Evolutionary conservation across 1,140 invertebrate species (phyloP).

Genomic region (Dryas iulia): DNA sequence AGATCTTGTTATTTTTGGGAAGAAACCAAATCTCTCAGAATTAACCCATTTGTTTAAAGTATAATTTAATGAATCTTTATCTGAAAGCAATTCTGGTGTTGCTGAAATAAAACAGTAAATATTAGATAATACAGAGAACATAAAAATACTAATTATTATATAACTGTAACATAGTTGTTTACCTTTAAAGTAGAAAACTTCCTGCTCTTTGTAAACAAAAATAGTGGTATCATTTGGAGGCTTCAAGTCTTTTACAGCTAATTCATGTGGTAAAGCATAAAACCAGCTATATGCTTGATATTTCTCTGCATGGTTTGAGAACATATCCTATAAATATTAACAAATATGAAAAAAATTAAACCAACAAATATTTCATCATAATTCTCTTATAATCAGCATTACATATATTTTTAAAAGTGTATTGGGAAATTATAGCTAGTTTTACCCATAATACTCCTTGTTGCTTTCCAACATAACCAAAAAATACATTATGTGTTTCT

Average conservation of each 20-base stretch:
- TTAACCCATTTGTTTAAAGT: conserved; percentile 93
- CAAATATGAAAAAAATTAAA: not conserved
- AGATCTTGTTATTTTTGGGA: conserved; percentile 91
- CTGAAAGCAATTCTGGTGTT: conserved; percentile 75
- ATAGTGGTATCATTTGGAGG: conserved; percentile 85
- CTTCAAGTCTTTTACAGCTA: conserved; percentile 85
- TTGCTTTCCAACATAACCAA: conserved; percentile 91
- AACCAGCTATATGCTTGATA: conserved; percentile 93
- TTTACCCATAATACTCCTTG: conserved; percentile 88
- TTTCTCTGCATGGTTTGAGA: conserved; percentile 85
- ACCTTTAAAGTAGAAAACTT: conserved; percentile 64
- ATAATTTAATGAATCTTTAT: conserved; percentile 81
- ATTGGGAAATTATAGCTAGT: not conserved
- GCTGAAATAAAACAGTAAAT: conserved; percentile 44
- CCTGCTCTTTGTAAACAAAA: conserved; percentile 92
- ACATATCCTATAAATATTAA: conserved; percentile 83
- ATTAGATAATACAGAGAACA: not conserved
- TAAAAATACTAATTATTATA: not conserved
- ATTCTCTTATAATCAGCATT: too few species aligned
- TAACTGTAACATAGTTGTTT: conserved; percentile 8
- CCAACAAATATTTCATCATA: not conserved
- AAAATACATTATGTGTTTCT: conserved; percentile 89
- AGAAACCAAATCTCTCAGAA: conserved; percentile 93
- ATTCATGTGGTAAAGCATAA: conserved; percentile 86
- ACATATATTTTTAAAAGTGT: too few species aligned